Base-by-base conservation (phyloP, 2,113 vertebrate species). In the Miniopterus natalensis region DNA sequence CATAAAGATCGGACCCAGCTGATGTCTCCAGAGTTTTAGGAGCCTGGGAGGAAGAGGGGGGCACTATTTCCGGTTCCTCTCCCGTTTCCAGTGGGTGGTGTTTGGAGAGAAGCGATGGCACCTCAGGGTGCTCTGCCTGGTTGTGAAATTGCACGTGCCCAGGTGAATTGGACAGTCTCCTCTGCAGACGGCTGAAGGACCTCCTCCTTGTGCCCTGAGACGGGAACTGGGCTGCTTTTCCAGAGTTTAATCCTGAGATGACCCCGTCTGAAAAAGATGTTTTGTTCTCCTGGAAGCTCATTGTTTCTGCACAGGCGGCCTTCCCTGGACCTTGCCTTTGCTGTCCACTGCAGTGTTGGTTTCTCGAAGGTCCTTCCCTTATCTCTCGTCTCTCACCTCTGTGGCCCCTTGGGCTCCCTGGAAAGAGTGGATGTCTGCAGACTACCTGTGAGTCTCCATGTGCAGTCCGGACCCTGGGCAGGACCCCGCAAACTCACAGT, bases 11-110 rank as follows among this genome's bases (percentile, higher is more conserved):
- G 65, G 17, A 53, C 55, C 10, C 17, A 10, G 59, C 36, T 8
- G 57, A 63, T 49, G 31, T 51, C 36, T 1, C 74, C 42, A 5
- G 10, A 42, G 66, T 63, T 68, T 92, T 4, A 0, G 31, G 47
- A 10, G 61, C 0, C 1, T 47, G 66, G 6, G 11, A 2, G 7
- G 45, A 14, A 6, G 17, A 2, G 4, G 47, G 3, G 11, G 55
- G 74, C 12, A 0, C 29, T 29, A 0, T n/a, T 78, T n/a, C n/a
- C 36, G 0, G n/a, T 1, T 29, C 40, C n/a, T 11, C 14, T 4
- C 45, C 73, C 21, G 0, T 40, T 36, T 89, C 25, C 70, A 70
- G 75, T 27, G 91, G n/a, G 42, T 71, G 61, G 36, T 63, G 45
- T 65, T 81, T 25, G 65, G 29, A 55, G 73, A 40, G 29, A 71